Conservation (phyloP, 2,888 invertebrate species). For the Aspidapion aeneum region DNA sequence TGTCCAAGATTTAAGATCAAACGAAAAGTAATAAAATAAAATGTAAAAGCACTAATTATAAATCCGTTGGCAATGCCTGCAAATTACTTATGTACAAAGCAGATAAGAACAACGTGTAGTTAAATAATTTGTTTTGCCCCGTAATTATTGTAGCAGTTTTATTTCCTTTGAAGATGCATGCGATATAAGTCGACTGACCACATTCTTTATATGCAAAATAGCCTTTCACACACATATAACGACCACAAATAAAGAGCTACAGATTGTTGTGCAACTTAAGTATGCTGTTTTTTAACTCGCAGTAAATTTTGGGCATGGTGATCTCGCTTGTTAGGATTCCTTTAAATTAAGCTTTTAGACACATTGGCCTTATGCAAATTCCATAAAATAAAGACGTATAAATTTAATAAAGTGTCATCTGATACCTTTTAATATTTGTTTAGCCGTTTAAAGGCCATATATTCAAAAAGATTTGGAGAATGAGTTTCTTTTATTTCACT, state of each 20-base stretch:
- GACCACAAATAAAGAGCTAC: neutral
- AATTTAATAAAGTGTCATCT: neutral
- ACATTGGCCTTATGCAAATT: neutral
- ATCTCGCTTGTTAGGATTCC: neutral
- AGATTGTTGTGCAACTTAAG: neutral
- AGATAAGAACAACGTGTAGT: neutral
- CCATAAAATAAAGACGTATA: neutral
- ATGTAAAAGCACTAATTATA: neutral
- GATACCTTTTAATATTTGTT: neutral
- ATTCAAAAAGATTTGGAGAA: too few species aligned
- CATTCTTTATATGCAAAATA: slow-evolving; percentile 39
- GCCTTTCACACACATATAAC: slow-evolving; percentile 27
- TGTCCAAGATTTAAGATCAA: neutral
- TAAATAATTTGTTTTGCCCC: neutral
- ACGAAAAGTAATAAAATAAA: neutral
- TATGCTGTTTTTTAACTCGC: neutral
- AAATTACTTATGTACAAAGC: neutral
- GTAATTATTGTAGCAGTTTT: neutral
- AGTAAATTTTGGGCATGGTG: neutral
- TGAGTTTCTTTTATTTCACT: too few species aligned
- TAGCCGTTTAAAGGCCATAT: too few species aligned
- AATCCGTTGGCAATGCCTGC: neutral
- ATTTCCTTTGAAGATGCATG: slow-evolving; percentile 2
- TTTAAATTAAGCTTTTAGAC: neutral
- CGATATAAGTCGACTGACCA: slow-evolving; percentile 25